Conservation (phyloP, 2,113 vertebrate species). For the Anas platyrhynchos region DNA sequence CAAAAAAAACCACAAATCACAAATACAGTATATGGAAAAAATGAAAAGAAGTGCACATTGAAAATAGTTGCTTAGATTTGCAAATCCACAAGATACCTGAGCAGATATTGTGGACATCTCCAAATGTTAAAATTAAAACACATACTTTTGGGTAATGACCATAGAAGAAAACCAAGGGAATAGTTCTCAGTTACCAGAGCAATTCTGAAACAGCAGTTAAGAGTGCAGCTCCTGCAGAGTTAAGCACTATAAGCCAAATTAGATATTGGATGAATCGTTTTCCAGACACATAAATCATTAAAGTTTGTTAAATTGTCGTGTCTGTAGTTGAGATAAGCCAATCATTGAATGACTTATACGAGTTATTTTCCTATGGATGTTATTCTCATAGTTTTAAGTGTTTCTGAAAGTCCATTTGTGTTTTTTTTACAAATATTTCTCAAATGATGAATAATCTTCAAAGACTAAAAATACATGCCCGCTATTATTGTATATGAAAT, state of each 20-base stretch:
- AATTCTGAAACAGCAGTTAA: not conserved
- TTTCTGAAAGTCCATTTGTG: not conserved
- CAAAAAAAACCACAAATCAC: no score
- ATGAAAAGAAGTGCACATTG: not conserved
- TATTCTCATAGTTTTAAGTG: not conserved
- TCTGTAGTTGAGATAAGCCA: not conserved
- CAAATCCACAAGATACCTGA: not conserved
- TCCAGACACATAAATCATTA: not conserved
- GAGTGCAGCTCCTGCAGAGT: not conserved
- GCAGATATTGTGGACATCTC: not conserved
- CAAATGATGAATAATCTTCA: slow-evolving; percentile 30
- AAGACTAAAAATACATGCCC: slow-evolving; percentile 17
- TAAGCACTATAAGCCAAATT: not conserved
- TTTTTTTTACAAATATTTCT: not conserved
- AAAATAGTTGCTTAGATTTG: not conserved
- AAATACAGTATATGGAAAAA: not conserved
- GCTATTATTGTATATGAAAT: not conserved
- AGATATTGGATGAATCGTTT: not conserved
- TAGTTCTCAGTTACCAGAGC: not conserved
- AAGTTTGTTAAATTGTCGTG: not conserved
- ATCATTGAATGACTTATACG: not conserved
- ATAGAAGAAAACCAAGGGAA: not conserved
- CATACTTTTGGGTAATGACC: not conserved
- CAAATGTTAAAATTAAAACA: not conserved
- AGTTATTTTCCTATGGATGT: not conserved